Evolutionary conservation across 2,797 vertebrate genomes (phyloP).

Genomic region (Sebastes vulpes): DNA sequence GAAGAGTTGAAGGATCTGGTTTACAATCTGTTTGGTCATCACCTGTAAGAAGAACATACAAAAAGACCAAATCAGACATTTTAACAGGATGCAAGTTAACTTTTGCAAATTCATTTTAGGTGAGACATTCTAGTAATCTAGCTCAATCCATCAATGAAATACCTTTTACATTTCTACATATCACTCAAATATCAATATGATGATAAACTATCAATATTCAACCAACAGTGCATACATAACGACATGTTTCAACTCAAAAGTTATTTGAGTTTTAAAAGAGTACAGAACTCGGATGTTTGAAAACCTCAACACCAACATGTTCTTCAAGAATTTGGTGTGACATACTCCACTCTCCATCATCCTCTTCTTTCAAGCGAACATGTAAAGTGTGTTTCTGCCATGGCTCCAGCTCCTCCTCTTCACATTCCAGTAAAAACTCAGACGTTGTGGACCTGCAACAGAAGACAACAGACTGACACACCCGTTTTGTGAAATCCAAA

Average conservation of each 20-base stretch:
- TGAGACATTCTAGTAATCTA: background rate
- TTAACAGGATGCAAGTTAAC: background rate
- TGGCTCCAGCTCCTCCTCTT: constrained; percentile 33
- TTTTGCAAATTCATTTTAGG: background rate
- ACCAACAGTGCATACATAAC: too few species aligned
- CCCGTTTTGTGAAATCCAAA: background rate
- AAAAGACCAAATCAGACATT: background rate
- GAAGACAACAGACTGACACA: background rate
- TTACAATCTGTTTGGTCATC: constrained; percentile 18
- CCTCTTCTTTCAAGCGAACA: background rate
- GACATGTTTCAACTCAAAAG: background rate
- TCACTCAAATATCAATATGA: background rate
- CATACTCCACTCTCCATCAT: constrained; percentile 12
- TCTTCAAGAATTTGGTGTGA: background rate
- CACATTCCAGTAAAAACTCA: constrained; percentile 27
- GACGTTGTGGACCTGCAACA: constrained; percentile 6
- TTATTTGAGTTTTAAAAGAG: fast-evolving
- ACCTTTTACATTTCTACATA: background rate
- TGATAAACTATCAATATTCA: background rate
- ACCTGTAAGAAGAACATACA: background rate
- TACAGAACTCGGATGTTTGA: background rate
- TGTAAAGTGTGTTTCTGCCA: constrained; percentile 13
- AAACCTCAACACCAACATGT: background rate
- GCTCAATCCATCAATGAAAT: background rate
- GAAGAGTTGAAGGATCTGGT: background rate